Evolutionary conservation across 2,113 vertebrate genomes (phyloP), one percentile per base, ranked within the genome.

Genomic region (Cranoglanis bouderius): DNA sequence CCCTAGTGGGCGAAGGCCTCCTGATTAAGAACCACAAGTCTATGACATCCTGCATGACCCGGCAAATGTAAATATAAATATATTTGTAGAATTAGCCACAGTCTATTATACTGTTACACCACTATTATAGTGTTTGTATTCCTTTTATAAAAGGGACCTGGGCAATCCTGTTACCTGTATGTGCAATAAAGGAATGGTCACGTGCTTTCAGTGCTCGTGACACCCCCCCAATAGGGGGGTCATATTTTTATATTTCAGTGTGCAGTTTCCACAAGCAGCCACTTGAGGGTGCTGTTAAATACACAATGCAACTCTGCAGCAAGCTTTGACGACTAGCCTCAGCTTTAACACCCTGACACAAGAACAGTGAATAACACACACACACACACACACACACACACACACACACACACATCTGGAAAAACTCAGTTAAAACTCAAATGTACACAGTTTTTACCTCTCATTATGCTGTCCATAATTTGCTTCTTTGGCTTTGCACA

Each of bases 211-310:
- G 29, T n/a, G n/a, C n/a, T n/a, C n/a, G n/a, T n/a, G n/a, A n/a
- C n/a, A n/a, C n/a, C n/a, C n/a, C n/a, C n/a, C n/a, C n/a, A n/a
- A n/a, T n/a, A n/a, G n/a, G n/a, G n/a, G 32, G 13, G 65, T 74
- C 12, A 21, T 38, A 0, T 46, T 46, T 77, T 49, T 49, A 80
- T 53, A n/a, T 5, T 35, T 55, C 40, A 10, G 21, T 74, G 49
- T 74, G 51, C 51, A 57, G 21, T 57, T 57, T 19, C n/a, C 13
- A 24, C 0, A 51, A 59, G 21, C 57, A 21, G 29, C 72, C 85
- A 87, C 85, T 43, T 29, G 90, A 57, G 49, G 87, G 78, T 29
- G 32, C 77, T 21, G 59, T 35, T 24, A 21, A 16, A 38, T 13
- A 82, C 19, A 18, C 63, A 86, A 57, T 38, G 74, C 4, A 2